A percentile compares a stretch with the other conserved stretches of the same genome.
phyloP scores from a whole-genome alignment of 2,888 invertebrate genomes.

The Digitonthophagus gazella region DNA sequence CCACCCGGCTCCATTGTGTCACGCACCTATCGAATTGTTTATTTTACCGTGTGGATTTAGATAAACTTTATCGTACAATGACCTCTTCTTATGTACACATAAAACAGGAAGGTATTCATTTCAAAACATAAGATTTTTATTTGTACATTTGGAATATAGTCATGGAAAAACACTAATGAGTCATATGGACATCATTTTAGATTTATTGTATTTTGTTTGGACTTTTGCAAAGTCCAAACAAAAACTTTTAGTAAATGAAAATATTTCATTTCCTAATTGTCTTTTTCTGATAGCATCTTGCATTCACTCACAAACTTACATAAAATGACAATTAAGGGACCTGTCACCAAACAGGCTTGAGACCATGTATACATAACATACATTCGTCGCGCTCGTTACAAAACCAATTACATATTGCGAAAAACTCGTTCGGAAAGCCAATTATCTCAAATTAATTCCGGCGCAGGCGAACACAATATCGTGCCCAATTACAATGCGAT shows the following conservation, averaged over 20 bases:
- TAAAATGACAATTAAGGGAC: neutral
- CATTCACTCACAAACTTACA: no score
- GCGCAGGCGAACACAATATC: neutral
- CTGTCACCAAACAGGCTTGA: neutral
- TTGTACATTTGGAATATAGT: no score
- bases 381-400: neutral
- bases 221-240: no score
- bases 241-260: no score
- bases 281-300: neutral
- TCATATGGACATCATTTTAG: no score
- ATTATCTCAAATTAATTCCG: neutral
- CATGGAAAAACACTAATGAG: no score
- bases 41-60: neutral
- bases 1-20: neutral
- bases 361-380: neutral
- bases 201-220: no score
- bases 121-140: no score
- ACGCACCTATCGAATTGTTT: neutral
- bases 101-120: no score
- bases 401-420: neutral
- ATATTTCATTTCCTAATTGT: no score
- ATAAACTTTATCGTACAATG: neutral
- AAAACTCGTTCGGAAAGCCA: neutral
- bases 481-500: neutral
- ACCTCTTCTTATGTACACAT: no score